Evolutionary conservation across 1,140 invertebrate species (phyloP), one percentile per base, ranked within the genome.

Genomic region (Drosophila ercepeae): DNA sequence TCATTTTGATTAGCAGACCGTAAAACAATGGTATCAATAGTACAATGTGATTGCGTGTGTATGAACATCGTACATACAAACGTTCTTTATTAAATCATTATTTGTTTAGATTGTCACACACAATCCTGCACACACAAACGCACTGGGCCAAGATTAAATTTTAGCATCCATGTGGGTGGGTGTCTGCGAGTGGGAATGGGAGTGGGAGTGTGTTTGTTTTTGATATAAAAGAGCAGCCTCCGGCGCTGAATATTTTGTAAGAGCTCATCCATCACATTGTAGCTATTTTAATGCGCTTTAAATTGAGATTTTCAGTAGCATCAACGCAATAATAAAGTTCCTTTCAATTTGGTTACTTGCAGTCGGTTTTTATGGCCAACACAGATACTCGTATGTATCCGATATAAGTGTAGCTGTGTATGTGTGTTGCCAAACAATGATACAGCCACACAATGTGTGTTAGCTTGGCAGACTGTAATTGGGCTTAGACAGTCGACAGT

Each of bases 1-100:
- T 84, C 71, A 68, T 88, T 84, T 84, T 84, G 81, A 84, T 84
- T 88, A 81, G 76, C 72, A 73, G 81, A 59, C 81, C 81, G 72
- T 84, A 81, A 81, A 84, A 84, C 81, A 88, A 84, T 79, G 45
- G 72, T 57, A 79, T 71, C 81, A 73, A 86, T 86, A 72, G 60
- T 61, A 84, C 72, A 86, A 81, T 81, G 57, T 55, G 69, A 72
- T 79, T 76, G 78, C 42, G 69, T 61, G 58, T 32, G 58, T 70
- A 54, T 58, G 64, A 13, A n/a, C n/a, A n/a, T n/a, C 44, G 67
- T 21, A 21, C 21, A 21, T 4, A 21, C 21, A 21, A 2, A 21
- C 21, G 21, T 71, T 44, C 54, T 72, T 84, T 81, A 75, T 84
- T 84, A 84, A 81, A 65, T 88, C 76, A 81, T 84, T 84, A 84